phyloP scores from a whole-genome alignment of 2,888 invertebrate species.

The Hymenopus coronatus region DNA sequence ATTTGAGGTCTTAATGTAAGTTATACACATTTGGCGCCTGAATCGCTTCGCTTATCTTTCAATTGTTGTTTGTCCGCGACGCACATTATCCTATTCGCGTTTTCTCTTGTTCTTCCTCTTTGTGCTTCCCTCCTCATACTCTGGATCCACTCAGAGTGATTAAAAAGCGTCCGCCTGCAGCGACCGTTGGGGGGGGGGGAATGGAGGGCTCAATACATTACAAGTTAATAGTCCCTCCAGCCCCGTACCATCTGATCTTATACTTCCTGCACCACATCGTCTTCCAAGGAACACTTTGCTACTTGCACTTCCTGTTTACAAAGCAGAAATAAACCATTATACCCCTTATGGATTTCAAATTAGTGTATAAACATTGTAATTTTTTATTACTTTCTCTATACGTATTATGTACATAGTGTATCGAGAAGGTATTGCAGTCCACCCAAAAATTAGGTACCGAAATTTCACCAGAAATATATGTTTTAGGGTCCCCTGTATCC shows the following conservation, averaged over 20 bases:
- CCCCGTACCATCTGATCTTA: not conserved
- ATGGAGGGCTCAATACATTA: conserved; percentile 39
- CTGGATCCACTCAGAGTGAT: conserved; percentile 51
- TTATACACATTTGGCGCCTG: not conserved
- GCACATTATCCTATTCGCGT: not conserved
- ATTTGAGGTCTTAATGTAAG: no score
- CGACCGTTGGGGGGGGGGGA: no score
- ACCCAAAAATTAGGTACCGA: no score
- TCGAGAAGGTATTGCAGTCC: no score
- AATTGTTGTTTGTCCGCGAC: not conserved
- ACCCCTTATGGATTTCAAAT: no score
- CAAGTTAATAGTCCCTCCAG: conserved; percentile 40
- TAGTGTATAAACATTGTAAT: no score
- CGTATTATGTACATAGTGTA: no score
- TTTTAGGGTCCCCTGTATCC: no score
- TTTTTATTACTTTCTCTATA: no score
- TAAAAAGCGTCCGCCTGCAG: conserved; percentile 46
- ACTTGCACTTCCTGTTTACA: not conserved
- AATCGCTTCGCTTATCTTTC: not conserved
- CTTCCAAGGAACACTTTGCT: not conserved
- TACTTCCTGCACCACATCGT: not conserved
- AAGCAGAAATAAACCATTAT: no score
- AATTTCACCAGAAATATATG: no score
- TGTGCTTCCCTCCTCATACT: not conserved
- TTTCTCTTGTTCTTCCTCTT: not conserved